Percentiles rank a stretch among this genome's conserved stretches.
Evolutionary conservation across 1,140 invertebrate genomes (phyloP).

Genomic region (Teleogryllus occipitalis): DNA sequence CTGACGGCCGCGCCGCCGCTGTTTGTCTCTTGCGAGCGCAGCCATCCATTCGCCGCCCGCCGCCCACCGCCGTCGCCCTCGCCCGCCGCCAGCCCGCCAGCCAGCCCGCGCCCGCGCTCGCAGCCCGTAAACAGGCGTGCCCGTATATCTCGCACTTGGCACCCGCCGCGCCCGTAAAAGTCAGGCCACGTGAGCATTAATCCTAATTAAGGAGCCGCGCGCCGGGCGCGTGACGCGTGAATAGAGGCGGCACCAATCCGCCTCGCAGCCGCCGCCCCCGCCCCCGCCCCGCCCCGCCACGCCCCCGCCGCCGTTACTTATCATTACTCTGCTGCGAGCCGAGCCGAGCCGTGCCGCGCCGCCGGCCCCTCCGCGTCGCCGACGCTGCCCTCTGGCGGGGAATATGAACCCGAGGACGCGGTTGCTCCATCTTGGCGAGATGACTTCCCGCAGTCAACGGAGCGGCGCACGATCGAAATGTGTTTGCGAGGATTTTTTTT

Average conservation of each 20-base stretch:
- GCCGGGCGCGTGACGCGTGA: slow-evolving; percentile 9
- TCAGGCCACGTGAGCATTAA: slow-evolving; percentile 23
- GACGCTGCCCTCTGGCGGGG: too few relatives aligned
- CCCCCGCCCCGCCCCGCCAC: background rate
- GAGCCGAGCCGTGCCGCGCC: too few relatives aligned
- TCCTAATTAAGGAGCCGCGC: slow-evolving; percentile 23
- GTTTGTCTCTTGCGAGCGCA: background rate
- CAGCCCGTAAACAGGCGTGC: background rate
- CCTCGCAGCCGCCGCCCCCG: background rate
- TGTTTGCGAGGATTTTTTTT: too few relatives aligned
- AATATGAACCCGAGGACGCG: too few relatives aligned
- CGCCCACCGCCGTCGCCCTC: background rate
- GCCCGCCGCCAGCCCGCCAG: background rate
- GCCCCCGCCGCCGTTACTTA: background rate
- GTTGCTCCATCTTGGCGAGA: too few relatives aligned
- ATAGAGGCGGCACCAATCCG: slow-evolving; percentile 2
- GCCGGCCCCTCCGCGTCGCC: background rate
- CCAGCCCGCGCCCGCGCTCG: background rate
- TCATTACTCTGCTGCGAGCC: background rate
- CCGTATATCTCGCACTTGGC: background rate
- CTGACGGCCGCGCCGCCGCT: background rate
- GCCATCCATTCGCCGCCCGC: background rate
- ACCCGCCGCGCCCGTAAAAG: slow-evolving; percentile 19
- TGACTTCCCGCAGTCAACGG: too few relatives aligned
- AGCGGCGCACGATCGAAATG: too few relatives aligned